These are phyloP conservation scores for Nipponacmea schrenckii DNA, from an alignment of 2,888 invertebrate species.

Conservation along the genomic window DNA sequence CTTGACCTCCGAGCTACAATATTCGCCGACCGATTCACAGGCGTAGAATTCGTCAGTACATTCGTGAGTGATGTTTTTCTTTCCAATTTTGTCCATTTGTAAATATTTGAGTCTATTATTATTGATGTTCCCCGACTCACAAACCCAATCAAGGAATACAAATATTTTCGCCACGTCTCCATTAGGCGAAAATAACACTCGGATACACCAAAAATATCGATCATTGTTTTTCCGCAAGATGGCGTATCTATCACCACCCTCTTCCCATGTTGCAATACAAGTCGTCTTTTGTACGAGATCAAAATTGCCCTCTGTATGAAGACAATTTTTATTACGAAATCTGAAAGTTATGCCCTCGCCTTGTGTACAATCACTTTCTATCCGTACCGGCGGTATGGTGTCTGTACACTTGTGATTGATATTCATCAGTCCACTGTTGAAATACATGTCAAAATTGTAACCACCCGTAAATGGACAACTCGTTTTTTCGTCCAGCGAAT, in stretches of 20 bases:
- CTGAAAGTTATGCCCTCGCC: conserved; percentile 31
- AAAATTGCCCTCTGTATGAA: conserved; percentile 23
- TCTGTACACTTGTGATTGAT: conserved; percentile 14
- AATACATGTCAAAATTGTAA: conserved; percentile 29
- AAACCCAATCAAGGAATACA: conserved; percentile 28
- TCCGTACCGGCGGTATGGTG: conserved; percentile 24
- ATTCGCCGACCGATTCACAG: conserved; percentile 18
- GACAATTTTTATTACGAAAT: conserved; percentile 30
- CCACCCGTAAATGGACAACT: conserved; percentile 33
- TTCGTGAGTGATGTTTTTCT: conserved; percentile 20
- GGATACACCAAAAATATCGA: conserved; percentile 34
- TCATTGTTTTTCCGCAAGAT: conserved; percentile 28
- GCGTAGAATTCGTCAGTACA: conserved; percentile 26
- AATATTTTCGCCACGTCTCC: conserved; percentile 17
- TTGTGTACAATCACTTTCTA: conserved; percentile 35
- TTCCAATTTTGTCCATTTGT: conserved; percentile 18
- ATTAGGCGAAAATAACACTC: conserved; percentile 20
- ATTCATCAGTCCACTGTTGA: conserved; percentile 11
- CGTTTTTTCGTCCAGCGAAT: conserved; percentile 17
- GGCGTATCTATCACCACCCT: conserved; percentile 28
- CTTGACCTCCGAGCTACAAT: conserved; percentile 19
- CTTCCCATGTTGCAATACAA: conserved; percentile 34
- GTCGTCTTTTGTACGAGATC: conserved; percentile 21
- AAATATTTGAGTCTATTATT: conserved; percentile 19
- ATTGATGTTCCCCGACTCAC: conserved; percentile 21